These are phyloP conservation scores for Rhodeus uyekii DNA, from an alignment of 2,797 vertebrate genomes.

Conservation along the genomic window DNA sequence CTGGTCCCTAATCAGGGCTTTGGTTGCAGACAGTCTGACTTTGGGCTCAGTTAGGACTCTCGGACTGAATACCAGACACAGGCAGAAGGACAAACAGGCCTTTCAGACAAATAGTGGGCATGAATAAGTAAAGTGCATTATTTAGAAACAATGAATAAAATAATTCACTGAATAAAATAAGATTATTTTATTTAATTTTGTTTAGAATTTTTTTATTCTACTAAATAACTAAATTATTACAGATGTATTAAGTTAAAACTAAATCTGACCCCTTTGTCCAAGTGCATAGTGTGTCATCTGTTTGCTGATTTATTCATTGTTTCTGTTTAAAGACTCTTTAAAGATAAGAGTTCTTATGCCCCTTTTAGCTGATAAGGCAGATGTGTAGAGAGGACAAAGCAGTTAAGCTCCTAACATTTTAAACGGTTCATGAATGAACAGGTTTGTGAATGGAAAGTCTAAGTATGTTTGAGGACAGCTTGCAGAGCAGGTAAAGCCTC, in stretches of 20 bases:
- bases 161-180: not conserved
- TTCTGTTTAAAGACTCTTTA: not conserved
- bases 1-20: constrained; percentile 55
- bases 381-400: constrained; percentile 41
- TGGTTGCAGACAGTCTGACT: constrained; percentile 50
- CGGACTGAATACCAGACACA: constrained; percentile 33
- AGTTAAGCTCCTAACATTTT: constrained; percentile 27
- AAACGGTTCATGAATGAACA: constrained; percentile 41
- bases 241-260: not conserved
- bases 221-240: too few species aligned
- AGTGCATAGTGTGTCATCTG: too few species aligned
- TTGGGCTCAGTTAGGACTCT: constrained; percentile 47
- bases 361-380: constrained; percentile 34
- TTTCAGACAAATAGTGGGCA: constrained; percentile 4
- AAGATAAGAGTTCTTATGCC: constrained; percentile 4
- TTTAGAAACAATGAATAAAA: not conserved
- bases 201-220: too few species aligned
- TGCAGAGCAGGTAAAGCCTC: constrained; percentile 37
- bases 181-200: too few species aligned
- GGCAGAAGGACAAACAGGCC: constrained; percentile 35
- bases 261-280: not conserved
- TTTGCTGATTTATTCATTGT: not conserved
- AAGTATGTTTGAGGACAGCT: constrained; percentile 33
- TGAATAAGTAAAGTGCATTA: not conserved
- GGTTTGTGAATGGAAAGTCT: constrained; percentile 54